Conservation (phyloP, 1,140 invertebrate genomes). For the Neotoxoptera formosana region DNA sequence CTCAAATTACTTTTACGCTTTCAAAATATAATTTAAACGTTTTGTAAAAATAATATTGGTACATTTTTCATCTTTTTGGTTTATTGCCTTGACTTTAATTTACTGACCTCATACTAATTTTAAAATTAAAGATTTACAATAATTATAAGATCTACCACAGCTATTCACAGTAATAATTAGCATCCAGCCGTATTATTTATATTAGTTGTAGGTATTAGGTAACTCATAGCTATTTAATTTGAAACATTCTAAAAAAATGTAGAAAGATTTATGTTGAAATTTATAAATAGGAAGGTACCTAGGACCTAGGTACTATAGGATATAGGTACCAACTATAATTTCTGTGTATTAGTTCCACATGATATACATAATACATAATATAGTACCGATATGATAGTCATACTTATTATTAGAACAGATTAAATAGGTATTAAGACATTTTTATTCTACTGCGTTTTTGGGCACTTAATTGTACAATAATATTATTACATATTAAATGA, state of each 20-base stretch:
- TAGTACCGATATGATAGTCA: background rate
- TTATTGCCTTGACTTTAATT: background rate
- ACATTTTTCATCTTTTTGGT: background rate
- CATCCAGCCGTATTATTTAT: background rate
- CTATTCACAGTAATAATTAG: background rate
- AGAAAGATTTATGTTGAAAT: background rate
- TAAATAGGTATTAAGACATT: background rate
- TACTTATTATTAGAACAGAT: background rate
- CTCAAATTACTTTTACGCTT: background rate
- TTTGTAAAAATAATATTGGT: background rate
- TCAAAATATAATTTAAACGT: background rate
- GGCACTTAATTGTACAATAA: background rate
- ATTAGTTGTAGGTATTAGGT: background rate
- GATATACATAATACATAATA: too few species aligned
- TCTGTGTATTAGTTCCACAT: too few species aligned
- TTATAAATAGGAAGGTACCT: background rate
- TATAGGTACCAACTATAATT: too few species aligned
- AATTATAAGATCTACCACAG: background rate
- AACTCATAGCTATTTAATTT: background rate
- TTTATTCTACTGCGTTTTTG: background rate
- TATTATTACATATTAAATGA: background rate
- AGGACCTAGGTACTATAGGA: too few species aligned
- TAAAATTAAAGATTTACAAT: background rate
- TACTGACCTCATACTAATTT: background rate
- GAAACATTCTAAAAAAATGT: conserved; percentile 6